Evolutionary conservation across 92 coral and sea anemone species (phyloP).

Genomic region (Chrysogorgia sp.): DNA sequence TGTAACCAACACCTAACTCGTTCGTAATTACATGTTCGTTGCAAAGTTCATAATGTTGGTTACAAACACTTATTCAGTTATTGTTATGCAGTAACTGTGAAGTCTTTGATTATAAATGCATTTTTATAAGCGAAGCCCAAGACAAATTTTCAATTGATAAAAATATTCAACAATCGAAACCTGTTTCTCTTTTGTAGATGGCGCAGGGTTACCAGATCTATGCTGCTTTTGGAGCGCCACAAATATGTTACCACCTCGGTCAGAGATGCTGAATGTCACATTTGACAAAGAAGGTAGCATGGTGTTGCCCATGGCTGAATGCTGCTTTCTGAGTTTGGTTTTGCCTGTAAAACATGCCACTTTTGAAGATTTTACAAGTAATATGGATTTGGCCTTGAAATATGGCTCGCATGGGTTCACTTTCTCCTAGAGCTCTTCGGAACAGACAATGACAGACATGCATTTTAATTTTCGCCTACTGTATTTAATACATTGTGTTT

Average conservation of each 20-base stretch:
- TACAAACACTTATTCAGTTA: too few relatives aligned
- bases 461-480: neutral
- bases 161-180: neutral
- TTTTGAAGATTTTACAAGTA: conserved; percentile 7
- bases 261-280: conserved; percentile 22
- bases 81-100: too few relatives aligned
- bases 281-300: conserved; percentile 20
- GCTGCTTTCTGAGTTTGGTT: conserved; percentile 16
- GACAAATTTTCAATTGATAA: neutral
- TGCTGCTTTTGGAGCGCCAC: conserved; percentile 17
- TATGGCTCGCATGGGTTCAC: conserved; percentile 6
- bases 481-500: neutral
- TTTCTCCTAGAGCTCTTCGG: neutral
- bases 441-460: neutral
- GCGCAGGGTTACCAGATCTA: neutral
- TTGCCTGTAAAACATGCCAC: neutral
- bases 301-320: conserved; percentile 21
- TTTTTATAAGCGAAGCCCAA: too few relatives aligned
- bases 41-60: too few relatives aligned
- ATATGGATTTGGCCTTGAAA: conserved; percentile 14
- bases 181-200: neutral
- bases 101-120: too few relatives aligned
- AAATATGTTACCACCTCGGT: conserved; percentile 12
- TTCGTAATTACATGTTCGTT: too few relatives aligned
- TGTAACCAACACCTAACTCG: too few relatives aligned